Conservation (phyloP, 2,888 invertebrate genomes). For the Bembecia ichneumoniformis region DNA sequence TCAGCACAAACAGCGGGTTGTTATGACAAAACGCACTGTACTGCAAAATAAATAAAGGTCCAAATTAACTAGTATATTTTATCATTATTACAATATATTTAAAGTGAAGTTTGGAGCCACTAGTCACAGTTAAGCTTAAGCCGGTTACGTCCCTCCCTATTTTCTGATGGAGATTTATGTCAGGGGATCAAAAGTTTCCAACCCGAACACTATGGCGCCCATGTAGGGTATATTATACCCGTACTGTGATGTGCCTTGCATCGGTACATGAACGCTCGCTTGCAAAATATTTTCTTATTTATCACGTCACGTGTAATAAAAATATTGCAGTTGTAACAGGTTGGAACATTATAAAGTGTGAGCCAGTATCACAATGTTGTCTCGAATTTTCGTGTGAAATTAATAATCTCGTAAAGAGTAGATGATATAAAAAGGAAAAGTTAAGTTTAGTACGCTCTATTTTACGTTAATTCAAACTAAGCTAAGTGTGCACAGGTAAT, state of each 20-base stretch:
- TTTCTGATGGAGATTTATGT: slow-evolving; percentile 73
- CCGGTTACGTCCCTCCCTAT: slow-evolving; percentile 70
- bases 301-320: slow-evolving; percentile 48
- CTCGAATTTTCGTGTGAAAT: too few relatives aligned
- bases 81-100: slow-evolving; percentile 71
- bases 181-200: slow-evolving; percentile 69
- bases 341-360: slow-evolving; percentile 2
- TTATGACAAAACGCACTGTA: slow-evolving; percentile 55
- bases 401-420: too few relatives aligned
- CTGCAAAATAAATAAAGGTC: slow-evolving; percentile 53
- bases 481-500: too few relatives aligned
- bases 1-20: slow-evolving; percentile 34
- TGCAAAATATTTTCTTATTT: slow-evolving; percentile 35
- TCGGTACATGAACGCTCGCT: slow-evolving; percentile 32
- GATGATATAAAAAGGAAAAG: too few relatives aligned
- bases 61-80: slow-evolving; percentile 65
- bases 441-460: too few relatives aligned
- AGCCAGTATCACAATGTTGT: too few relatives aligned
- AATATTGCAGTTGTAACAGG: slow-evolving; percentile 30
- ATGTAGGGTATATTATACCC: slow-evolving; percentile 2
- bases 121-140: slow-evolving; percentile 71
- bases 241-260: slow-evolving; percentile 25
- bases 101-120: slow-evolving; percentile 61
- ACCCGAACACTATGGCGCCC: slow-evolving; percentile 40
- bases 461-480: too few relatives aligned